These are phyloP conservation scores for Chitala chitala DNA, from an alignment of 2,113 vertebrate genomes.

Conservation along the genomic window DNA sequence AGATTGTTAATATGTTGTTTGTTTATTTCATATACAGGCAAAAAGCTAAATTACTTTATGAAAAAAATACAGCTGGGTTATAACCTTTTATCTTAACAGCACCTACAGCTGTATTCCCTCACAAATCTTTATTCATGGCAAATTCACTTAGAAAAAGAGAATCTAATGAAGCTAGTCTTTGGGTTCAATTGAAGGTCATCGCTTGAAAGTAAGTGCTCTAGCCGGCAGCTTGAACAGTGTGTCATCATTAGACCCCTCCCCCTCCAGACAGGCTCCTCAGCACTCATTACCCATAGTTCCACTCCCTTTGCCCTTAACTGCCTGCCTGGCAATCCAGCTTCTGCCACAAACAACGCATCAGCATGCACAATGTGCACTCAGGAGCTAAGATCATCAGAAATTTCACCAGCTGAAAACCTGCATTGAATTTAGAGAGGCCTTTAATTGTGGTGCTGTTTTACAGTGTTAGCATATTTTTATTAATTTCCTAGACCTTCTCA, in stretches of 20 bases:
- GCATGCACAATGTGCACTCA: constrained; percentile 51
- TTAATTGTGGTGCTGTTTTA: constrained; percentile 54
- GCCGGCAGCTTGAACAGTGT: background rate
- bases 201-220: constrained; percentile 1
- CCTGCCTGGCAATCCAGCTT: constrained; percentile 34
- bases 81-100: background rate
- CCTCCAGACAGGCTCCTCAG: constrained; percentile 47
- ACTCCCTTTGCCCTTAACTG: constrained; percentile 40
- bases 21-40: background rate
- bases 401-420: constrained; percentile 59
- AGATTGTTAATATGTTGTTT: background rate
- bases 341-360: constrained; percentile 52
- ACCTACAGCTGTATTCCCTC: constrained; percentile 4
- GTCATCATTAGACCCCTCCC: constrained; percentile 23
- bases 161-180: constrained; percentile 14
- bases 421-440: constrained; percentile 56
- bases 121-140: constrained; percentile 11
- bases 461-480: constrained; percentile 2
- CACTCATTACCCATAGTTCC: constrained; percentile 53
- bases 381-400: constrained; percentile 60
- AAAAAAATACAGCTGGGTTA: background rate
- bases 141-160: background rate
- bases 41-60: background rate
- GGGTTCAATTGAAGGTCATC: constrained; percentile 14
- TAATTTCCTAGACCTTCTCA: constrained; percentile 1